These are phyloP conservation scores for Plodia interpunctella DNA, from an alignment of 1,140 invertebrate species.

Conservation along the genomic window DNA sequence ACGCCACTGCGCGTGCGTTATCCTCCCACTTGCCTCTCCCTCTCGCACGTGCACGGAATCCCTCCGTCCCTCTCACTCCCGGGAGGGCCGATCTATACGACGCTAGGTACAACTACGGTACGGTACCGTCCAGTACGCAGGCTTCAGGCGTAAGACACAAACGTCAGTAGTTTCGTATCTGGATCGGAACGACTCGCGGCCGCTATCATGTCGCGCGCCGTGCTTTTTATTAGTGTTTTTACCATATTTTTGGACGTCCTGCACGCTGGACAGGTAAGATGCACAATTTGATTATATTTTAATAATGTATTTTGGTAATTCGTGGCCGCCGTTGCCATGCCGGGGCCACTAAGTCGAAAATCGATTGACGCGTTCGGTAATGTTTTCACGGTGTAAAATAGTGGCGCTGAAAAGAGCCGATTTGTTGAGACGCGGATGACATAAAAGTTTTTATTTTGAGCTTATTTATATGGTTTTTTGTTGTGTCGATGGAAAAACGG, in stretches of 20 bases:
- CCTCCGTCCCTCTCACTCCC: constrained; percentile 43
- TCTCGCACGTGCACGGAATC: constrained; percentile 21
- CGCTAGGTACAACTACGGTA: constrained; percentile 69
- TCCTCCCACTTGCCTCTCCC: constrained; percentile 40
- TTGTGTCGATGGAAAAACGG: constrained; percentile 5
- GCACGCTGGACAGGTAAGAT: constrained; percentile 68
- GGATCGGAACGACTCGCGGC: constrained; percentile 52
- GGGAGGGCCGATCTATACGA: constrained; percentile 73
- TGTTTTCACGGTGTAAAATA: constrained; percentile 66
- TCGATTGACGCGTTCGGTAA: constrained; percentile 59
- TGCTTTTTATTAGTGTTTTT: constrained; percentile 74
- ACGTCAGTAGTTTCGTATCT: constrained; percentile 53
- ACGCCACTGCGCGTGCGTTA: constrained; percentile 58
- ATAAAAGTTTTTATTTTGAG: constrained; percentile 55
- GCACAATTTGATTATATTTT: constrained; percentile 19
- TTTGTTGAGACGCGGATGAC: constrained; percentile 36
- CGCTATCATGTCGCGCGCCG: constrained; percentile 72
- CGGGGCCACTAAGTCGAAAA: constrained; percentile 60
- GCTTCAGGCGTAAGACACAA: constrained; percentile 57
- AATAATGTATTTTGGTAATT: constrained; percentile 22
- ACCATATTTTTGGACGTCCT: constrained; percentile 72
- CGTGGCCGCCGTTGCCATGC: constrained; percentile 23
- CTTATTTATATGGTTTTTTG: constrained; percentile 22
- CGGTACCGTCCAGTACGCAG: constrained; percentile 62
- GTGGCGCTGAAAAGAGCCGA: constrained; percentile 51